Evolutionary conservation across 2,888 invertebrate genomes (phyloP).

Genomic region (Tipula confusa): DNA sequence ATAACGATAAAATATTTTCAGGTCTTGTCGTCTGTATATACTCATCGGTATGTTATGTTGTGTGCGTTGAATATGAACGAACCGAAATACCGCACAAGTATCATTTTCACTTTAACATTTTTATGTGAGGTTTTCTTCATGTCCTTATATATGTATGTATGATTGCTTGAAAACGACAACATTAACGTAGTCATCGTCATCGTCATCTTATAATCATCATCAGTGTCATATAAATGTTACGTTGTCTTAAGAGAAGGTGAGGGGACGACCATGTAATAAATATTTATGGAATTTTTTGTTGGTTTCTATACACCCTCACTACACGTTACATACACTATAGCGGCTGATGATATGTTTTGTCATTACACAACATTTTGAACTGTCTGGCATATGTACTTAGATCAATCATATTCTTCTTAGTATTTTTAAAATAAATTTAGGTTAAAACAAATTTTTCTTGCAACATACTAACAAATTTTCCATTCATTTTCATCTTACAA

Average conservation of each 20-base stretch:
- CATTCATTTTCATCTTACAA: background rate
- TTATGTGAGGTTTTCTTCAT: background rate
- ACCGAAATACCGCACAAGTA: background rate
- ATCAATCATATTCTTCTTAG: background rate
- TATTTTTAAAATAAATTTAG: background rate
- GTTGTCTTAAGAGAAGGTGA: background rate
- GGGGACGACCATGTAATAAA: background rate
- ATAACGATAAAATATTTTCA: background rate
- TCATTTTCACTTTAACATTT: constrained; percentile 20
- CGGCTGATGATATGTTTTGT: background rate
- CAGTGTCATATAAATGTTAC: background rate
- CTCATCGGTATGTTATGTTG: background rate
- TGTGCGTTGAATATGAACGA: background rate
- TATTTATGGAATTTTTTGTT: background rate
- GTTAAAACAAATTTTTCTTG: background rate
- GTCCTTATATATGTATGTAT: background rate
- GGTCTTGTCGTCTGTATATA: background rate
- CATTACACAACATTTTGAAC: background rate
- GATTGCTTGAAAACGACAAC: background rate
- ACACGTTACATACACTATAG: background rate
- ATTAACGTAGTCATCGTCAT: background rate
- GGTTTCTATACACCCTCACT: background rate
- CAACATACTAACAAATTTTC: background rate
- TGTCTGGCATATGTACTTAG: background rate
- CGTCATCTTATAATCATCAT: background rate